These are phyloP conservation scores for Trochalopteron elliotii DNA, from an alignment of 2,113 vertebrate genomes.

Conservation along the genomic window DNA sequence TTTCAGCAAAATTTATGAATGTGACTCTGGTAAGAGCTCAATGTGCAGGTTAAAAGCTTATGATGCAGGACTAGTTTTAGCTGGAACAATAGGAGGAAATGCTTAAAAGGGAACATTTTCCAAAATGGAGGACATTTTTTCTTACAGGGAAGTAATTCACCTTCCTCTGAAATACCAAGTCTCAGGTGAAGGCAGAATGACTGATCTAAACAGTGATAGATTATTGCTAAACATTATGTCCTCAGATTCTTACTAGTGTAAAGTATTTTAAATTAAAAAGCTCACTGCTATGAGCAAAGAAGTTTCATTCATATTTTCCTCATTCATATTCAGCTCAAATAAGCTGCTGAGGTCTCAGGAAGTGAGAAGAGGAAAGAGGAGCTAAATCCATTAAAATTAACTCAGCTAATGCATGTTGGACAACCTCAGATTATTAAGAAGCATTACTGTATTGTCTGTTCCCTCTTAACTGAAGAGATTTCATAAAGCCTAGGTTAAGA, in stretches of 20 bases:
- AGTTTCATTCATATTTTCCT: neutral
- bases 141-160: neutral
- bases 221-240: neutral
- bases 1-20: neutral
- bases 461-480: slow-evolving; percentile 3
- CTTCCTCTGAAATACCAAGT: neutral
- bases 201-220: neutral
- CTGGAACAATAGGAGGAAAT: neutral
- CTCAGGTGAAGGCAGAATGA: neutral
- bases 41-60: neutral
- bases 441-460: neutral
- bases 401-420: neutral
- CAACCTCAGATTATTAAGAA: neutral
- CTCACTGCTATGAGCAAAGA: neutral
- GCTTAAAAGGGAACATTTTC: neutral
- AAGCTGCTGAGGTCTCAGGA: neutral
- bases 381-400: slow-evolving; percentile 10
- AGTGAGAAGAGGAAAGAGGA: neutral
- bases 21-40: neutral
- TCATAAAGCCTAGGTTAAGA: neutral
- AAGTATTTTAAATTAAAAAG: neutral
- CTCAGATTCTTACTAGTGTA: neutral
- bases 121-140: neutral
- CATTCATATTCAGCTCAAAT: neutral
- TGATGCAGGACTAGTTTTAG: neutral